Base-by-base conservation (phyloP, 2,113 vertebrate species). In the Glareola pratincola region DNA sequence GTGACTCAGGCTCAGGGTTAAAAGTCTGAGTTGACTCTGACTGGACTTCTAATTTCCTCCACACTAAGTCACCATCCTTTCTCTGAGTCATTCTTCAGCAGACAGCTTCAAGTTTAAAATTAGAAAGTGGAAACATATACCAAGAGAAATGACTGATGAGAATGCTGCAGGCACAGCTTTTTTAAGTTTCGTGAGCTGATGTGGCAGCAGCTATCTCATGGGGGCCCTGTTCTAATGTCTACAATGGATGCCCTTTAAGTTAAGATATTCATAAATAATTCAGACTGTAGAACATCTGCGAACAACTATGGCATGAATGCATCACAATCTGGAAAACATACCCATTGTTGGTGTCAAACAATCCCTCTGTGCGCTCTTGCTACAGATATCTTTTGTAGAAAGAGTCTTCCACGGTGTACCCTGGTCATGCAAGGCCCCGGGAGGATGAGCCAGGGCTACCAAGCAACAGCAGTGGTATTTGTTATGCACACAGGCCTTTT, bases 1-100 rank as follows among this genome's bases (percentile, higher is more conserved):
- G 73, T 96, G 96, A 94, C 89, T 96, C 95, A 96, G 72, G 68
- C 51, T 91, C 48, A 45, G 57, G 92, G 91, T 97, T 91, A 97
- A 34, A 96, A 94, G 92, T 97, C 96, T 97, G 97, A 77, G 80
- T 91, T 94, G 84, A 68, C 89, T 95, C 66, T 97, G 94, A 95
- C 86, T 95, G 91, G 74, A 92, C 86, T 91, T 90, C 69, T 95
- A 90, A 94, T 96, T 97, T 97, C 66, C 94, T 92, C 89, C 92
- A 39, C 62, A 57, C 34, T 47, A 94, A 96, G 80, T 91, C 86
- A 91, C 80, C 92, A 69, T 90, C 77, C 91, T 97, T 97, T 94
- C 74, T 96, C 90, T 95, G 96, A 97, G 80, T 96, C 94, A 95
- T 82, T 87, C 84, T 95, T 45, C 27, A 82, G 80, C 91, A 96